Percentiles rank a stretch among this genome's conserved stretches.
Evolutionary conservation across 2,113 vertebrate genomes (phyloP).

Genomic region (Podarcis cretensis): DNA sequence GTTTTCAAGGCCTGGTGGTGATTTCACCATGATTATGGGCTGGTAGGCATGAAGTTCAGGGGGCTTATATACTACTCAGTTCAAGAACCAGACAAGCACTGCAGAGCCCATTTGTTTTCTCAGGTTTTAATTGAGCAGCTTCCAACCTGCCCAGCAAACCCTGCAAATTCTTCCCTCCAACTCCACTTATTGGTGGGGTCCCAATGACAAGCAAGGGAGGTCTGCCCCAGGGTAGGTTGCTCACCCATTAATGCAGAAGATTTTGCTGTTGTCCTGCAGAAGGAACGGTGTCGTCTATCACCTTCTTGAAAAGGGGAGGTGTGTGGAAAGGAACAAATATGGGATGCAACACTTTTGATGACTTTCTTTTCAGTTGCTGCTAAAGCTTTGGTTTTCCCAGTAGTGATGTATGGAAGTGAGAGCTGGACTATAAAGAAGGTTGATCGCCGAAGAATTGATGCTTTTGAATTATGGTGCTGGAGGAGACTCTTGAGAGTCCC

Average conservation of each 20-base stretch:
- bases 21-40: too few species aligned
- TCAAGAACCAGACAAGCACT: not conserved
- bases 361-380: not conserved
- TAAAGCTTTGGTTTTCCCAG: too few species aligned
- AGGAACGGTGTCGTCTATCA: not conserved
- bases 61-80: not conserved
- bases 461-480: too few species aligned
- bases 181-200: not conserved
- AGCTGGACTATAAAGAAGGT: too few species aligned
- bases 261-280: not conserved
- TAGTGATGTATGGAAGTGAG: too few species aligned
- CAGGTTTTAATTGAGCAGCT: not conserved
- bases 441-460: too few species aligned
- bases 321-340: too few species aligned
- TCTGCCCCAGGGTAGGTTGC: not conserved
- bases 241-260: too few species aligned
- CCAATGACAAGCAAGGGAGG: not conserved
- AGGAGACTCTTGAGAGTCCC: too few species aligned
- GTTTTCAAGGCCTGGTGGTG: not conserved
- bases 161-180: not conserved
- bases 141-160: not conserved
- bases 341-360: not conserved
- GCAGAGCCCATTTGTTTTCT: too few species aligned
- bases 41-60: too few species aligned
- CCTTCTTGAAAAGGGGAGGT: too few species aligned